Base-by-base conservation (phyloP, 2,888 invertebrate genomes). In the Polia nebulosa region DNA sequence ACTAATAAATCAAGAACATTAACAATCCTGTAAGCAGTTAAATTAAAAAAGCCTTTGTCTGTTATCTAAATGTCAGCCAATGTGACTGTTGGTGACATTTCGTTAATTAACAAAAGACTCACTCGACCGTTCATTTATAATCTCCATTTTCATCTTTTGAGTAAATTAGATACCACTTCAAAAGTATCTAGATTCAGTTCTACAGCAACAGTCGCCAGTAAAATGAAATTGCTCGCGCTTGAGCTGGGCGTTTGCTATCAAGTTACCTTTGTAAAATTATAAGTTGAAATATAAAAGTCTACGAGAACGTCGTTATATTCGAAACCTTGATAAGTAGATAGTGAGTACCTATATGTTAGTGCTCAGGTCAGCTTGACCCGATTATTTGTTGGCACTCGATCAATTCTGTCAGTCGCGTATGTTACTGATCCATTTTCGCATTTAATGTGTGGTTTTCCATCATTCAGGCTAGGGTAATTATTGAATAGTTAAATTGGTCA, bases 301-400 rank as follows among this genome's bases (percentile, higher is more conserved):
- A 67, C 29, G 52, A 70, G 51, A 72, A 64, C 70, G 51, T 55
- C 63, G 75, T 64, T 81, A 74, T 87, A 81, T 85, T 84, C 80
- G 83, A 68, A 79, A 67, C 72, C 71, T 79, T 80, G 78, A 81
- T 85, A 78, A 78, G 75, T 85, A 82, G 76, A 78, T 66, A 78
- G 68, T 72, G 52, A 62, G 49, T 60, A 60, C 45, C n/a, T 72
- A 70, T 72, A 76, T 76, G 76, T 83, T 80, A 80, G 83, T 80
- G 69, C 81, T 82, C 83, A 79, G 81, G 86, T 84, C 85, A 76
- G 85, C 78, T 81, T 80, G 86, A 83, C 85, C 88, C 87, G 86
- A 87, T 89, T 89, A 86, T 89, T 84, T 80, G 83, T 88, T 88
- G 89, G 90, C 89, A 84, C 88, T 89, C 85, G 86, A 89, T 90